Evolutionary conservation across 2,797 vertebrate species (phyloP), one percentile per base, ranked within the genome.

Genomic region (Gymnoscopelus braueri): DNA sequence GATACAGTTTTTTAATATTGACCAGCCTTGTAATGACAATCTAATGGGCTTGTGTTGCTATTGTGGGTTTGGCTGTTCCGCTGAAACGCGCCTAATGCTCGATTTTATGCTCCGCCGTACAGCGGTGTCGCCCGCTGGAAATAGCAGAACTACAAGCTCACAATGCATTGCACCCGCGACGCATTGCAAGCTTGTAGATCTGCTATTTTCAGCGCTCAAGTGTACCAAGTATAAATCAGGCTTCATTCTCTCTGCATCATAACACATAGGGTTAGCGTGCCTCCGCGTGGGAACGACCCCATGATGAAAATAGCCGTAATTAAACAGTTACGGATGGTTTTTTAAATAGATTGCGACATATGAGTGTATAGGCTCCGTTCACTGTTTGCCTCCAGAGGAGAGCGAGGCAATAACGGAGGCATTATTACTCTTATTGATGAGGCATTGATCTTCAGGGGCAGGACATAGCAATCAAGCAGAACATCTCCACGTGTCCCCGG

Each of bases 371-470:
- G 79, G 83, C 84, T 84, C 14, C 4, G 73, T 87, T 76, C 60
- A 32, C 61, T 59, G 69, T 71, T 74, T 61, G 49, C 44, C 66
- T 70, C 61, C 50, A 53, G 55, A 79, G 83, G 60, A 29, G 47
- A 72, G 39, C 55, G 62, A 82, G 49, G 79, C 59, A 79, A 80
- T 80, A 85, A 77, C 69, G 72, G 81, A 73, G 71, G 69, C 82
- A 80, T 89, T 85, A 88, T 89, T 83, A 75, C 76, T 70, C 75
- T 83, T 88, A 90, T 87, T 87, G 84, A 89, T 87, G 83, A 89
- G 71, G 79, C 83, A 87, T 90, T 52, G 78, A 90, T 90, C 88
- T 57, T 4, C 12, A 66, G 77, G 56, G 78, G 60, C 77, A 69
- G 80, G 69, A 74, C 71, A 53, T 63, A 77, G 85, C 85, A 87